Evolutionary conservation across 2,113 vertebrate genomes (phyloP), one percentile per base, ranked within the genome.

Genomic region (Aegotheles bennettii): DNA sequence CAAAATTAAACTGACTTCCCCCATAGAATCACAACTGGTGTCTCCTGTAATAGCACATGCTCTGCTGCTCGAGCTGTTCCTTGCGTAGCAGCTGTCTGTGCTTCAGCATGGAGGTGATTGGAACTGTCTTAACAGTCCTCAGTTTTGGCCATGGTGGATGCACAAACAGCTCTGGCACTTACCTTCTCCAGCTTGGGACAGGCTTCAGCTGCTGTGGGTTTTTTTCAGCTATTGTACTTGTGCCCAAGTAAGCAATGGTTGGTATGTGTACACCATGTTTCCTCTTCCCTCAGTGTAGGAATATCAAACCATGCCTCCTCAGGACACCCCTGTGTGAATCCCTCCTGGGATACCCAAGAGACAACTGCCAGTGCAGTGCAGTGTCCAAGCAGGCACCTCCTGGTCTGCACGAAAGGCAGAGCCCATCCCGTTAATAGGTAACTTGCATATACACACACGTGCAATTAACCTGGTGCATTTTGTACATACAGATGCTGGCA

Each of bases 231-330:
- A 2, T 13, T 8, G 1, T 33, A 33, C 53, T 14, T 23, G 61
- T 26, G n/a, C 40, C 43, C 50, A 84, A 29, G 23, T 9, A 12
- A 3, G 7, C 7, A 9, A 7, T 2, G 33, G 11, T 5, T n/a
- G 36, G 19, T 26, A 16, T 2, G 26, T 26, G 11, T 42, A 25
- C 6, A 1, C 33, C 38, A 1, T 1, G 1, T 53, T 45, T 80
- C 45, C 68, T 73, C 40, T 12, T n/a, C 2, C 8, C 29, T 50
- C 13, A 3, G 31, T 16, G 40, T 1, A 21, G 16, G 38, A 63
- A 7, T 48, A 20, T 6, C 45, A 7, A 5, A 51, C 42, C 8
- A 2, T 51, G 65, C 56, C 50, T 81, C 25, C 78, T 36, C 16
- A 12, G 43, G 35, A 33, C 26, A 13, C 21, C 40, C 31, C n/a